These are phyloP conservation scores for Chrysina gloriosa DNA, from an alignment of 2,888 invertebrate species.

Conservation along the genomic window DNA sequence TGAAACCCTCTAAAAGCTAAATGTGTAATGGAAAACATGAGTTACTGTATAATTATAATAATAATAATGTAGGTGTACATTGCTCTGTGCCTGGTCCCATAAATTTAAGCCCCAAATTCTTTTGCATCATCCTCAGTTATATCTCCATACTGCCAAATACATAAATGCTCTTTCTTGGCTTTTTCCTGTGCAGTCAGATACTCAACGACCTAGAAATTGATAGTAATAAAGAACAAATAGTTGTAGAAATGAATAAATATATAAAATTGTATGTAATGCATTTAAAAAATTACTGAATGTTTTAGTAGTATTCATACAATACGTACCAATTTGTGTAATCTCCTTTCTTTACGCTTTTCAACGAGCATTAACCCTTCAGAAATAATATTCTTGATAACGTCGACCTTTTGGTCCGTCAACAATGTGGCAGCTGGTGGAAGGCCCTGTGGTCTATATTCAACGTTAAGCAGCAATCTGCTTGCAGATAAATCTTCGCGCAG, in stretches of 20 bases:
- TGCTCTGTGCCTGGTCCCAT: constrained; percentile 44
- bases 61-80: constrained; percentile 42
- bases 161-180: constrained; percentile 87
- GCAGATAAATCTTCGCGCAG: constrained; percentile 65
- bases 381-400: constrained; percentile 82
- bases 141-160: constrained; percentile 99
- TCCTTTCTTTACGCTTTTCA: constrained; percentile 82
- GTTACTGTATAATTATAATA: constrained; percentile 39
- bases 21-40: constrained; percentile 43
- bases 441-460: constrained; percentile 77
- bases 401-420: constrained; percentile 70
- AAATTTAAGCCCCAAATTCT: constrained; percentile 69
- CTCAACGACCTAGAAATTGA: constrained; percentile 72
- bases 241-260: no score
- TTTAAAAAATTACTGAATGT: background rate
- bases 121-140: constrained; percentile 92
- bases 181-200: constrained; percentile 88
- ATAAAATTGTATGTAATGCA: no score
- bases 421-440: constrained; percentile 70
- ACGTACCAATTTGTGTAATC: constrained; percentile 80
- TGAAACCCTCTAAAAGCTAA: constrained; percentile 41
- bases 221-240: constrained; percentile 38
- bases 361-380: constrained; percentile 87
- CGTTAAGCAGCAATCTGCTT: constrained; percentile 83
- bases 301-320: background rate